A percentile compares a stretch with the other conserved stretches of the same genome.
Conservation (phyloP, 2,113 vertebrate genomes). For the Orthonyx spaldingii region DNA sequence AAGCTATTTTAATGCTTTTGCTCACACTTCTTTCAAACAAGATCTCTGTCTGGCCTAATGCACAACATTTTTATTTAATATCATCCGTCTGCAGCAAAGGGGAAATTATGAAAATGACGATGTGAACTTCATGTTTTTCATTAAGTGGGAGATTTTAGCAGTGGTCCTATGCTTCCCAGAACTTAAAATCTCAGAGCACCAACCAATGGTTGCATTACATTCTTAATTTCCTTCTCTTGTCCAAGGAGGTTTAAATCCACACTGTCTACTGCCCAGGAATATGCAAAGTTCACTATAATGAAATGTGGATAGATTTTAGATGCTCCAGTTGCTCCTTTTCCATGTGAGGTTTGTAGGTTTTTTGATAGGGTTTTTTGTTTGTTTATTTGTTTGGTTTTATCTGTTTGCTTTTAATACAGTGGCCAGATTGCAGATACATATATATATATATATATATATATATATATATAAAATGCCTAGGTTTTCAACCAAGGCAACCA, state of each 20-base stretch:
- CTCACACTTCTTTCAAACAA: background rate
- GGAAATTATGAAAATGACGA: background rate
- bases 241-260: background rate
- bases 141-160: background rate
- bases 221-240: background rate
- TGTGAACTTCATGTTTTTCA: background rate
- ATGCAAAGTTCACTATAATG: background rate
- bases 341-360: background rate
- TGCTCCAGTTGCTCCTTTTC: background rate
- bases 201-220: background rate
- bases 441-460: too few relatives aligned
- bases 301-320: background rate
- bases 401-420: background rate
- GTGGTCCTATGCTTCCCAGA: background rate
- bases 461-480: too few relatives aligned
- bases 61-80: background rate
- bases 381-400: background rate
- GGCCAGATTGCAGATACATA: background rate
- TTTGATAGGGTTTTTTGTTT: fast-evolving
- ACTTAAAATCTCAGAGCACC: background rate
- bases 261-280: background rate
- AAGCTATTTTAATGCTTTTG: background rate
- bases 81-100: background rate
- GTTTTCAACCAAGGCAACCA: background rate
- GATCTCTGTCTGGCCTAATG: background rate